phyloP scores from a whole-genome alignment of 2,888 invertebrate species.

The Lasioglossum calceatum region DNA sequence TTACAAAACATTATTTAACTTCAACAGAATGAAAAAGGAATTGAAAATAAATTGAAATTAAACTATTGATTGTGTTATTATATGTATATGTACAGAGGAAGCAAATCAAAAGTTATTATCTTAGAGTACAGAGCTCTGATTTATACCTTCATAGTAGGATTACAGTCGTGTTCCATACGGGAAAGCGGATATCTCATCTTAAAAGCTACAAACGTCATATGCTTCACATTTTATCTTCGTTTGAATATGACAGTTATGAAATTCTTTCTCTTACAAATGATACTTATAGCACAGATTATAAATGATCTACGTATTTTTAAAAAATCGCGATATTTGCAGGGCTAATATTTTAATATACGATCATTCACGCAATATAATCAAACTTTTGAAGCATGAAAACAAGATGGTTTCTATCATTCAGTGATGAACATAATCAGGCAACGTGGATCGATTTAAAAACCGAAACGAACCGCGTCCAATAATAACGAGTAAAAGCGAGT shows the following conservation, averaged over 20 bases:
- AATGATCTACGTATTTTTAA: neutral
- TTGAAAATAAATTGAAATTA: no score
- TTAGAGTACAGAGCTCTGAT: neutral
- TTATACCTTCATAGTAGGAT: neutral
- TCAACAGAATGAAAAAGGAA: neutral
- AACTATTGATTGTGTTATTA: no score
- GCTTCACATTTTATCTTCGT: neutral
- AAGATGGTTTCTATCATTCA: neutral
- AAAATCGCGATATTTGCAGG: neutral
- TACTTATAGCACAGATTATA: no score
- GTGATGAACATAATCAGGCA: neutral
- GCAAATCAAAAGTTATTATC: neutral
- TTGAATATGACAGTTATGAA: neutral
- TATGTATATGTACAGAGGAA: no score
- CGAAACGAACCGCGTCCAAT: neutral
- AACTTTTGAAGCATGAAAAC: neutral
- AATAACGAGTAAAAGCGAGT: neutral
- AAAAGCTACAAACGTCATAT: neutral
- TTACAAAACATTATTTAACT: neutral
- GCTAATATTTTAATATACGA: neutral
- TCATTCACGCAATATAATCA: neutral
- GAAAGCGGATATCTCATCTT: neutral
- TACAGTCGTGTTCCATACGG: neutral
- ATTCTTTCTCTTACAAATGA: neutral
- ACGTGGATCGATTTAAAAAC: neutral